Evolutionary conservation across 2,113 vertebrate genomes (phyloP).

Genomic region (Empidonax alnorum): DNA sequence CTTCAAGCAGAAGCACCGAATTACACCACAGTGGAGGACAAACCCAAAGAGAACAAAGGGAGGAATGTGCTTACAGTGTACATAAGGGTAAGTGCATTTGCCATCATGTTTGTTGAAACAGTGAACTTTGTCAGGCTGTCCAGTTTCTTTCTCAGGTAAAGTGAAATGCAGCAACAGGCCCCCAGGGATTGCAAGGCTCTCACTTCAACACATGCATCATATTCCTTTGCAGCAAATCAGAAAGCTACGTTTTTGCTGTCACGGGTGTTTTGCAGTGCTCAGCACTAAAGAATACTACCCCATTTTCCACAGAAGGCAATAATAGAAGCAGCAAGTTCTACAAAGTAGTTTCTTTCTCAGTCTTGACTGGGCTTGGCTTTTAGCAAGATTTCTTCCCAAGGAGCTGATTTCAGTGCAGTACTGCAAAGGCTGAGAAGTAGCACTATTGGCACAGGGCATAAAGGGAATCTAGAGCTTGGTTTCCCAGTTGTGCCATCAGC

Average conservation of each 20-base stretch:
- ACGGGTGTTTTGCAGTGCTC: background rate
- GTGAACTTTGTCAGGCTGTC: background rate
- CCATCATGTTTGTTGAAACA: background rate
- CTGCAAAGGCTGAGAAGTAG: background rate
- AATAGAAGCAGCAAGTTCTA: background rate
- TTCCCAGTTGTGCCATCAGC: background rate
- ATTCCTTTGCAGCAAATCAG: background rate
- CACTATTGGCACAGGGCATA: background rate
- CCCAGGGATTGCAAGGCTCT: background rate
- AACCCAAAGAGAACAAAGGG: background rate
- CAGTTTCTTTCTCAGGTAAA: background rate
- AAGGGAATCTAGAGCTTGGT: background rate
- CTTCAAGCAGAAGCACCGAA: background rate
- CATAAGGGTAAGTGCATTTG: rapidly evolving
- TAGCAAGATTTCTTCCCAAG: background rate
- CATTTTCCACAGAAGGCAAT: conserved; percentile 19
- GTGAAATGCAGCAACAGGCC: background rate
- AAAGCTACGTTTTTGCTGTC: background rate
- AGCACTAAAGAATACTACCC: background rate
- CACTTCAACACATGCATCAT: background rate
- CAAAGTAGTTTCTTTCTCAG: background rate
- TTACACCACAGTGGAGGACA: background rate
- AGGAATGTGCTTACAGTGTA: background rate
- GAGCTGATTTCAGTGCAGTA: background rate
- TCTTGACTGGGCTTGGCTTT: background rate